Evolutionary conservation across 2,797 vertebrate genomes (phyloP).

Genomic region (Anomalospiza imberbis): DNA sequence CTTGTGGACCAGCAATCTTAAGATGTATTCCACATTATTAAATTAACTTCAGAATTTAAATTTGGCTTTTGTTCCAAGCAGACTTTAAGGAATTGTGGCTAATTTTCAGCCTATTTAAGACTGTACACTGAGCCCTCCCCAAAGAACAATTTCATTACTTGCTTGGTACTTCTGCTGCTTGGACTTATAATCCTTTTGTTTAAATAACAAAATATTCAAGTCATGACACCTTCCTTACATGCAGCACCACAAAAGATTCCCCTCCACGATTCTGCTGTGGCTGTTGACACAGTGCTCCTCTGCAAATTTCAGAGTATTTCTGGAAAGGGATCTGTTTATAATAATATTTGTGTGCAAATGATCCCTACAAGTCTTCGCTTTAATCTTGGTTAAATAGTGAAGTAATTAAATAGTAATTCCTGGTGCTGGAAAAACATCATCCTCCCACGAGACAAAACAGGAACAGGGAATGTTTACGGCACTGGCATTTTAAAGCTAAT

Average conservation of each 20-base stretch:
- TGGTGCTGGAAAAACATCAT: neutral
- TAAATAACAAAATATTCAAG: conserved; percentile 32
- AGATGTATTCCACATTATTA: conserved; percentile 42
- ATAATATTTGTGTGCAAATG: conserved; percentile 12
- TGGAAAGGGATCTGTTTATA: conserved; percentile 45
- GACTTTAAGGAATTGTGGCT: conserved; percentile 41
- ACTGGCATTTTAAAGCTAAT: conserved; percentile 2
- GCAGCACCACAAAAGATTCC: conserved; percentile 16
- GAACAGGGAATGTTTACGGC: neutral
- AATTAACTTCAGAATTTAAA: conserved; percentile 54
- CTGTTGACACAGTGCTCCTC: conserved; percentile 44
- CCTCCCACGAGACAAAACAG: neutral
- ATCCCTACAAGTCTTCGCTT: conserved; percentile 48
- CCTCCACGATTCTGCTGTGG: neutral
- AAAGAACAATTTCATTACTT: conserved; percentile 69
- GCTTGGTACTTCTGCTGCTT: conserved; percentile 15
- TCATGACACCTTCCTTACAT: neutral
- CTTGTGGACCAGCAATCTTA: neutral
- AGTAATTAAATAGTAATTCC: conserved; percentile 60
- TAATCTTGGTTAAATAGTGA: conserved; percentile 62
- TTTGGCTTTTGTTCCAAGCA: conserved; percentile 46
- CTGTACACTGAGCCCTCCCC: conserved; percentile 42
- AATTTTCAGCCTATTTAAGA: conserved; percentile 64
- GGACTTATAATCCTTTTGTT: conserved; percentile 51
- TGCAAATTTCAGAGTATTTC: conserved; percentile 52